Percentiles rank a stretch among this genome's conserved stretches.
These are phyloP conservation scores for Nebria ingens DNA, from an alignment of 1,140 invertebrate genomes.

Conservation along the genomic window DNA sequence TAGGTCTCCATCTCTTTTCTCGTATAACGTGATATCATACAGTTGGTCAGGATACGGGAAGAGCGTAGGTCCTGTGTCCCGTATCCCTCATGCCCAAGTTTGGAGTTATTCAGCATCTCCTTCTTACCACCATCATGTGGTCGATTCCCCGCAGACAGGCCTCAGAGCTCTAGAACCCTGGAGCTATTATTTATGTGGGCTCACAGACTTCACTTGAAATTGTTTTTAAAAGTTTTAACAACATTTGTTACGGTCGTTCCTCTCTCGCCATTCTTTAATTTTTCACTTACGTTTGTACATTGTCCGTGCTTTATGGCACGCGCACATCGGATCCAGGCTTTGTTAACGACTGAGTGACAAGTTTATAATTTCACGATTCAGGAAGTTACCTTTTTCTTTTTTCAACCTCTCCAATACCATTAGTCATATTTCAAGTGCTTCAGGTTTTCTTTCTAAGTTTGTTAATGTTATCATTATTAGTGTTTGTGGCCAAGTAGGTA, in stretches of 20 bases:
- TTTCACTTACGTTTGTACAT: slow-evolving; percentile 17
- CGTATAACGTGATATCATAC: too few relatives aligned
- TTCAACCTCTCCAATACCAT: too few relatives aligned
- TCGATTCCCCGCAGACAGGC: background rate
- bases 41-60: too few relatives aligned
- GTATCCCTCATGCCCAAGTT: background rate
- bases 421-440: too few relatives aligned
- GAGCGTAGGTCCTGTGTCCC: too few relatives aligned
- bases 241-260: slow-evolving; percentile 12
- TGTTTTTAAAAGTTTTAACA: slow-evolving; percentile 15
- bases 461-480: too few relatives aligned
- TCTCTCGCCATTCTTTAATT: slow-evolving; percentile 17
- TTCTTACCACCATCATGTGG: background rate
- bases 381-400: too few relatives aligned
- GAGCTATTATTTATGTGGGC: slow-evolving; percentile 8
- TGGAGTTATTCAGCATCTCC: background rate
- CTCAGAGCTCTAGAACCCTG: background rate
- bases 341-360: slow-evolving; percentile 4
- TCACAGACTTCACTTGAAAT: slow-evolving; percentile 1
- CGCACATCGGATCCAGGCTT: background rate
- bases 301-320: slow-evolving; percentile 11
- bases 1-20: too few relatives aligned
- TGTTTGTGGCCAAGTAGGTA: too few relatives aligned
- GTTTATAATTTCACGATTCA: background rate
- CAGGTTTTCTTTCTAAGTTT: too few relatives aligned